phyloP scores from a whole-genome alignment of 2,113 vertebrate species.

The Bombycilla garrulus region DNA sequence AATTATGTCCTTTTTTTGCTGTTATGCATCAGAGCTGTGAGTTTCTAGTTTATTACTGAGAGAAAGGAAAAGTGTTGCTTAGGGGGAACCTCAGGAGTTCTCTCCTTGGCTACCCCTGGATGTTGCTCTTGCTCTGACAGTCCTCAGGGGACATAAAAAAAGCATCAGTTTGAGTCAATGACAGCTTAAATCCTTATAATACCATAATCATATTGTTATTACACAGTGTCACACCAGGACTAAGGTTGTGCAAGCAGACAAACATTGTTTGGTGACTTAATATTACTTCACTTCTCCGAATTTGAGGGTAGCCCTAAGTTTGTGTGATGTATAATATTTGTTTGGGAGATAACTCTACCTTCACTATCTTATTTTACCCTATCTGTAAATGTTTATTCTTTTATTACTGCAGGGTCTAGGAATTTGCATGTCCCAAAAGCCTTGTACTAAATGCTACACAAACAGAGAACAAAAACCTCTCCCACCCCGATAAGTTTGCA shows the following conservation, averaged over 20 bases:
- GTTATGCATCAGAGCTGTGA: background rate
- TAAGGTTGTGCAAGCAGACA: background rate
- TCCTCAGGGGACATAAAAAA: background rate
- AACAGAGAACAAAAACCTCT: background rate
- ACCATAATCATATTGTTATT: background rate
- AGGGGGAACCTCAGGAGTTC: background rate
- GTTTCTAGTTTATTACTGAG: background rate
- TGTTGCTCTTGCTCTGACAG: fast-evolving
- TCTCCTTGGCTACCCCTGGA: background rate
- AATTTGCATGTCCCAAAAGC: background rate
- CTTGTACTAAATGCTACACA: background rate
- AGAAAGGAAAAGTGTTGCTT: background rate
- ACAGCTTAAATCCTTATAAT: background rate
- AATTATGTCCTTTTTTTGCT: constrained; percentile 17
- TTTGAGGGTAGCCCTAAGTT: background rate
- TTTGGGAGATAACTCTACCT: background rate
- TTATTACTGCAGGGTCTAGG: background rate
- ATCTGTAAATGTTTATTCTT: background rate
- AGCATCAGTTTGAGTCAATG: background rate
- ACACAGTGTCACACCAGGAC: background rate
- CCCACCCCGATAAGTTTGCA: background rate
- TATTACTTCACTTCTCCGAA: background rate
- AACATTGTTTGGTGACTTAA: background rate
- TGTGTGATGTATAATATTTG: background rate
- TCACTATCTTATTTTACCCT: background rate